These are phyloP conservation scores for Agriotes lineatus DNA, from an alignment of 2,888 invertebrate genomes.

Conservation along the genomic window DNA sequence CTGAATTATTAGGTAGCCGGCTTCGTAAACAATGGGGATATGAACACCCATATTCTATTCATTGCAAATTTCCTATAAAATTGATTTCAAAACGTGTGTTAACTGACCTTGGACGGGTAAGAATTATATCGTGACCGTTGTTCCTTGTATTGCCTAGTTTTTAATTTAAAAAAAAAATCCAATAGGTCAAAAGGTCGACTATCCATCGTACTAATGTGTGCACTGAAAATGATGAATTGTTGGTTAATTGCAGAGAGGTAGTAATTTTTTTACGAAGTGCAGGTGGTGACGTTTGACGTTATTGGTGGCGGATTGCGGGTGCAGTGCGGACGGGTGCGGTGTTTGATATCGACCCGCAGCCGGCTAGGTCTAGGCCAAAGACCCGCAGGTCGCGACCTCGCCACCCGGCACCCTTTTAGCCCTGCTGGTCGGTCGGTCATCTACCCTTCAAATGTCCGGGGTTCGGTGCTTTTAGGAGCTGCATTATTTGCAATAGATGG, in stretches of 20 bases:
- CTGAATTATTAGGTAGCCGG: too few relatives aligned
- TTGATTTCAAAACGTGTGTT: too few relatives aligned
- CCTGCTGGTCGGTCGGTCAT: conserved; percentile 39
- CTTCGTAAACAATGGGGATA: too few relatives aligned
- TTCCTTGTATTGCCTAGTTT: too few relatives aligned
- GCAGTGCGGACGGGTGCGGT: conserved; percentile 46
- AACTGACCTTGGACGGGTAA: too few relatives aligned
- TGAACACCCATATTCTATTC: too few relatives aligned
- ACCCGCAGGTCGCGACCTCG: conserved; percentile 65
- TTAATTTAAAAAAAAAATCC: too few relatives aligned
- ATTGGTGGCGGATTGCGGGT: conserved; percentile 39
- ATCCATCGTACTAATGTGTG: background rate
- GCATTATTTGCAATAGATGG: background rate
- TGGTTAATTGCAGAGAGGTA: background rate
- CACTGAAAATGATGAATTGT: background rate
- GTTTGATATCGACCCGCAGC: conserved; percentile 50
- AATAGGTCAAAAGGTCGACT: conserved; percentile 7
- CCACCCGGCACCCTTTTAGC: conserved; percentile 48
- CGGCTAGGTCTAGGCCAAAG: conserved; percentile 67
- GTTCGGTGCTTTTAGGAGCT: conserved; percentile 1
- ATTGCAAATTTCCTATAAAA: too few relatives aligned
- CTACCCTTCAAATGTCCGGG: conserved; percentile 43
- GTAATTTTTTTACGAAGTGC: conserved; percentile 20
- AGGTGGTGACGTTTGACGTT: conserved; percentile 27
- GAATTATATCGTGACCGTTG: too few relatives aligned